Base-by-base conservation (phyloP, 2,797 vertebrate genomes). In the Xenentodon cancila region DNA sequence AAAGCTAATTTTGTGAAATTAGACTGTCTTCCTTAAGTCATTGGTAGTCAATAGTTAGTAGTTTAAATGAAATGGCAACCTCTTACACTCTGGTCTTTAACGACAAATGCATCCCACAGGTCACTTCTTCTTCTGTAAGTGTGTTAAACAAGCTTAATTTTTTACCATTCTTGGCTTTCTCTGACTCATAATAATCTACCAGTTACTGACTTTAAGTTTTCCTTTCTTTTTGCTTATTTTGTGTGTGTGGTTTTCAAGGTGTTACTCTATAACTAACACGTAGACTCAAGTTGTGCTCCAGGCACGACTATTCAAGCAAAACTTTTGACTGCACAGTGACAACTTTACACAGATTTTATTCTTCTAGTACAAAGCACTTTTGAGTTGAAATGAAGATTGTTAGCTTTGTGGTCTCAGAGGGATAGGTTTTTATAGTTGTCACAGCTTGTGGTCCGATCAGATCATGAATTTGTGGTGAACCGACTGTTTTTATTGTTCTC, bases 1-100 rank as follows among this genome's bases (percentile, higher is more conserved):
- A 83, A 84, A 85, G 72, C 70, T 81, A 87, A 89, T 89, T 82
- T 71, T 90, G 73, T 81, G 79, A 89, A 85, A 90, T 89, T 72
- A 88, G 79, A 67, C 78, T 73, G 87, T 88, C 84, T 81, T 82
- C 70, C 72, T 81, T 71, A 63, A 77, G 80, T 61, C 80, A 77
- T 73, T 73, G 59, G 65, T 77, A 75, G 66, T 79, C 76, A 71
- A 82, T 83, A 86, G 64, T 64, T 81, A 87, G 83, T 70, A 21
- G 57, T 84, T 80, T 77, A 63, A 80, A 54, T 67, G 57, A 62
- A 78, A 75, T 73, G 77, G 81, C 68, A 82, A 81, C 59, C 60
- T 83, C 84, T 81, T 59, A 65, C 65, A 52, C 27, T 71, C 46
- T 53, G 11, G 63, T 73, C 52, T 74, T 53, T 61, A 54, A 54